These are phyloP conservation scores for Hydraecia micacea DNA, from an alignment of 2,888 invertebrate genomes.

Conservation along the genomic window DNA sequence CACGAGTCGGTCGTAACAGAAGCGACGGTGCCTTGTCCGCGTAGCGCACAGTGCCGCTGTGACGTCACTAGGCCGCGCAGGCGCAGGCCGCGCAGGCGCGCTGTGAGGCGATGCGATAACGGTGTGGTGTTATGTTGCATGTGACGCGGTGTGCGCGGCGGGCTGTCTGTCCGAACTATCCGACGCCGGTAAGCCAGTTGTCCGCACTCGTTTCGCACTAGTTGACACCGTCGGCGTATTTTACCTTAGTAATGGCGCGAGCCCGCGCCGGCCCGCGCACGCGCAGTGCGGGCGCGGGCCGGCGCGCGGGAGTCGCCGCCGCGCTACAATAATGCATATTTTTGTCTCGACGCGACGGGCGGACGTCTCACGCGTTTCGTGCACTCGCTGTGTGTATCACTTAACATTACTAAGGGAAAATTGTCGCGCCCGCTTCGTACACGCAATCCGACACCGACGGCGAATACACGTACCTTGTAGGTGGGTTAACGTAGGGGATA, in stretches of 20 bases:
- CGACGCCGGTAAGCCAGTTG: slow-evolving; percentile 82
- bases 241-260: slow-evolving; percentile 88
- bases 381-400: slow-evolving; percentile 69
- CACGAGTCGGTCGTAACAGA: slow-evolving; percentile 54
- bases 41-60: slow-evolving; percentile 7
- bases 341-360: slow-evolving; percentile 80
- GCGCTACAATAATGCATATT: slow-evolving; percentile 86
- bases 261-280: slow-evolving; percentile 48
- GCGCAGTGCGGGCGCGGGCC: slow-evolving; percentile 14
- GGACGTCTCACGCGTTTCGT: slow-evolving; percentile 66
- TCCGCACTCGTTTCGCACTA: slow-evolving; percentile 73
- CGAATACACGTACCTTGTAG: slow-evolving; percentile 55
- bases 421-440: slow-evolving; percentile 82
- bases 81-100: background rate
- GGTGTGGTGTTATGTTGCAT: slow-evolving; percentile 62
- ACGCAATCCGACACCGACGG: slow-evolving; percentile 76
- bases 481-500: background rate
- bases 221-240: slow-evolving; percentile 79
- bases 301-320: slow-evolving; percentile 62
- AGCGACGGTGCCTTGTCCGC: slow-evolving; percentile 34
- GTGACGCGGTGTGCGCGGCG: slow-evolving; percentile 76
- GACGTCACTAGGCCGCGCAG: slow-evolving; percentile 5
- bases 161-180: slow-evolving; percentile 62
- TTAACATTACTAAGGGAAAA: slow-evolving; percentile 90
- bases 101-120: slow-evolving; percentile 32